Conservation (phyloP, 2,113 vertebrate genomes). For the Petaurus breviceps region DNA sequence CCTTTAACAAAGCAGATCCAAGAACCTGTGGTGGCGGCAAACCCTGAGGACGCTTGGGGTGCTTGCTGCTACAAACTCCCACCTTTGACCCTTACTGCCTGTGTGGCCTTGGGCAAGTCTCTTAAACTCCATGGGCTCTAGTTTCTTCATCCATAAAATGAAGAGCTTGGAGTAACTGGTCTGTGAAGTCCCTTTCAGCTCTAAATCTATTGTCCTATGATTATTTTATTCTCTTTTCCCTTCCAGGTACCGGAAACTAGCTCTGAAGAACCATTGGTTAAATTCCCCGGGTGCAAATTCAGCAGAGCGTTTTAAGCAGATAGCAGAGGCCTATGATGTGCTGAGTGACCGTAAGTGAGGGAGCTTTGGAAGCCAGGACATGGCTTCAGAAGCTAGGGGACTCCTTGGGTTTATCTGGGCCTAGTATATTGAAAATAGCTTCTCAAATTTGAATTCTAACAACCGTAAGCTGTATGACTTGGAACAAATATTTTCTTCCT, state of each 20-base stretch:
- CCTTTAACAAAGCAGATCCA: no score
- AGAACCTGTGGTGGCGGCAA: no score
- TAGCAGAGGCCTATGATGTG: slow-evolving; percentile 95
- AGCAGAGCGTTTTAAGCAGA: slow-evolving; percentile 84
- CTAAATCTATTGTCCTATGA: neutral
- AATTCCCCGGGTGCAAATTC: slow-evolving; percentile 82
- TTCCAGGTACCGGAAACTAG: slow-evolving; percentile 89
- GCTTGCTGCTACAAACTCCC: no score
- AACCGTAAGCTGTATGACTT: neutral
- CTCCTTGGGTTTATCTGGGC: neutral
- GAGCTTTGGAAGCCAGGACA: neutral
- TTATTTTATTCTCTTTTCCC: neutral
- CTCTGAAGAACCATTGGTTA: slow-evolving; percentile 90
- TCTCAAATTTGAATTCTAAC: neutral
- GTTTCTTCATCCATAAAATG: neutral
- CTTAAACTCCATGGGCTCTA: neutral
- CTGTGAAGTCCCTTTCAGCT: neutral
- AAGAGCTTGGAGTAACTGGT: neutral
- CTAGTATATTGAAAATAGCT: neutral
- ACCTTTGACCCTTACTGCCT: neutral
- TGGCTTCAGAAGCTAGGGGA: neutral
- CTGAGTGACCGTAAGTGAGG: slow-evolving; percentile 93
- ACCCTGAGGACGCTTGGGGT: no score
- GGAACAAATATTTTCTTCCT: neutral
- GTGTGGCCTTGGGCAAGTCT: no score